These are phyloP conservation scores for Hyles vespertilio DNA, from an alignment of 1,140 invertebrate species.

Conservation along the genomic window DNA sequence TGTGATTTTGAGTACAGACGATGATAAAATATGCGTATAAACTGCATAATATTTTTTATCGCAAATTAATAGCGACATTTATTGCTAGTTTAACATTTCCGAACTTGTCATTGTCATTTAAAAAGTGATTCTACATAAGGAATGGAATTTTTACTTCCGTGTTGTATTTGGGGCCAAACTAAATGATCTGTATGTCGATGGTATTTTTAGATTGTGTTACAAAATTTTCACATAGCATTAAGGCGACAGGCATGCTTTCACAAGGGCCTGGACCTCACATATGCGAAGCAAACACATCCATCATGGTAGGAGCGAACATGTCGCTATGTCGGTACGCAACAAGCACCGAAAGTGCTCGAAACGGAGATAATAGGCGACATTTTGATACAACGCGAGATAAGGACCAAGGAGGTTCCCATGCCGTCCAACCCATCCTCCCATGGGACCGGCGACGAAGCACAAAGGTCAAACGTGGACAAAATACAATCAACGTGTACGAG, in stretches of 20 bases:
- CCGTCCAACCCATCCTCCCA: conserved; percentile 41
- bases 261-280: conserved; percentile 49
- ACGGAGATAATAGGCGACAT: conserved; percentile 69
- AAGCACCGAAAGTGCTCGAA: conserved; percentile 59
- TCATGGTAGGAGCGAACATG: conserved; percentile 59
- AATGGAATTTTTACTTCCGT: too few species aligned
- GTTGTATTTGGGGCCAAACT: too few species aligned
- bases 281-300: conserved; percentile 51
- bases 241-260: conserved; percentile 28
- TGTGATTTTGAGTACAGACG: conserved; percentile 26
- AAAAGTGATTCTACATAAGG: background rate
- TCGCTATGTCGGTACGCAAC: conserved; percentile 51
- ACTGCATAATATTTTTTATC: conserved; percentile 36
- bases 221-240: too few species aligned
- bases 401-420: conserved; percentile 59
- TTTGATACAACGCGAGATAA: conserved; percentile 70
- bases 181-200: too few species aligned
- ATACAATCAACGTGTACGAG: conserved; percentile 17
- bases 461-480: conserved; percentile 53
- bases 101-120: conserved; percentile 19
- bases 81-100: conserved; percentile 9
- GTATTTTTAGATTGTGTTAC: too few species aligned
- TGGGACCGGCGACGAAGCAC: conserved; percentile 24
- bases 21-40: conserved; percentile 32
- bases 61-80: conserved; percentile 32